A percentile compares a stretch with the other conserved stretches of the same genome.
phyloP scores from a whole-genome alignment of 1,140 invertebrate species.

The Trachymyrmex septentrionalis region DNA sequence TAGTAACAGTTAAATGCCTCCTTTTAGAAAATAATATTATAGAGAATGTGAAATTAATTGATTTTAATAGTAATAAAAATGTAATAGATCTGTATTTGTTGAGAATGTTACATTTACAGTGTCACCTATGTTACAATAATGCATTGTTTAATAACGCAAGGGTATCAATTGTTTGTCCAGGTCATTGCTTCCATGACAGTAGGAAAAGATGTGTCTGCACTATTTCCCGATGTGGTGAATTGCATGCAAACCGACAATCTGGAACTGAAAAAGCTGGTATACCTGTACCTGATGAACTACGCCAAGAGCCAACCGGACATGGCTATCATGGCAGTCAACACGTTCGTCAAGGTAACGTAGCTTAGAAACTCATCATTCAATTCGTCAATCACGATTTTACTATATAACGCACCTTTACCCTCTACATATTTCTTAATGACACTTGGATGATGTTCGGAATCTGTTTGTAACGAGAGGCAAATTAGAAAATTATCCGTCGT shows the following conservation, averaged over 20 bases:
- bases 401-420: conserved; percentile 43
- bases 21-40: background rate
- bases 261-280: conserved; percentile 99
- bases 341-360: conserved; percentile 97
- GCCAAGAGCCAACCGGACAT: conserved; percentile 99
- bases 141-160: conserved; percentile 12
- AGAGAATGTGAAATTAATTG: background rate
- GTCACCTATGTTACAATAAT: background rate
- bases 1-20: background rate
- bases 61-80: conserved; percentile 1
- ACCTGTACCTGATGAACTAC: conserved; percentile 99
- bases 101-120: background rate
- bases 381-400: conserved; percentile 77
- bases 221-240: conserved; percentile 99
- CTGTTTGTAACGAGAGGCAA: conserved; percentile 79
- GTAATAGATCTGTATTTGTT: background rate
- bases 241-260: conserved; percentile 99
- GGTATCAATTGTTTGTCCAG: conserved; percentile 85
- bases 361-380: conserved; percentile 69
- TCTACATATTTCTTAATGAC: conserved; percentile 66
- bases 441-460: conserved; percentile 79
- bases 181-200: conserved; percentile 99
- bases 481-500: conserved; percentile 69
- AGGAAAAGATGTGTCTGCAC: conserved; percentile 97
- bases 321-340: conserved; percentile 99